Base-by-base conservation (phyloP, 2,888 invertebrate species). In the Meteorus cinctellus region DNA sequence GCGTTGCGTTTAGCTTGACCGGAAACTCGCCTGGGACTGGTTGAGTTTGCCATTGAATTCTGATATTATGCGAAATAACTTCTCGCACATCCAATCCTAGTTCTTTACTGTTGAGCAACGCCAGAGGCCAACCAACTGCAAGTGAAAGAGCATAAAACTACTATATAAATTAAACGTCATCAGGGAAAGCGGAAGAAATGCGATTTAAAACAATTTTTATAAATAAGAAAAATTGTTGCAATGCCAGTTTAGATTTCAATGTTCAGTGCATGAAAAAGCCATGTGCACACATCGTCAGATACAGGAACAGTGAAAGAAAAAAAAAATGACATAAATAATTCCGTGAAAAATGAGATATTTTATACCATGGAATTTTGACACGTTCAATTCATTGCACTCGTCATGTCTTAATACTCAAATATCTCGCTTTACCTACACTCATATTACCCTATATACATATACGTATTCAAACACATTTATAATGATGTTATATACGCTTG, bases 21-120 rank as follows among this genome's bases (percentile, higher is more conserved):
- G 36, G 62, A 71, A 69, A 55, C 55, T 55, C 55, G 19, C 55
- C 2, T 19, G 55, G 69, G 69, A 55, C 69, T 45, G 29, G 10
- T 51, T 45, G 34, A 63, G 63, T 48, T 63, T 72, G 63, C 63
- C 34, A 63, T 72, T 72, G 63, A 72, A 72, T 72, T 72, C 62
- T 41, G 63, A 72, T 72, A 72, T 72, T 72, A 72, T 72, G 62
- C 72, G 48, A 72, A 72, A 72, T 72, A 72, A 72, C 48, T 62
- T 55, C 19, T 19, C 55, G 4, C 55, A 55, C 72, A 72, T 63
- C 48, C 72, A 62, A 45, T 72, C 41, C 48, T 68, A 55, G n/a
- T 68, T 29, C n/a, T 45, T 29, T 29, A 16, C 12, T n/a, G 41
- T 19, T 31, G 19, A 8, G 19, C 36, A 65, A 31, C 12, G 31